Evolutionary conservation across 2,113 vertebrate species (phyloP).

Genomic region (Dromaius novaehollandiae): DNA sequence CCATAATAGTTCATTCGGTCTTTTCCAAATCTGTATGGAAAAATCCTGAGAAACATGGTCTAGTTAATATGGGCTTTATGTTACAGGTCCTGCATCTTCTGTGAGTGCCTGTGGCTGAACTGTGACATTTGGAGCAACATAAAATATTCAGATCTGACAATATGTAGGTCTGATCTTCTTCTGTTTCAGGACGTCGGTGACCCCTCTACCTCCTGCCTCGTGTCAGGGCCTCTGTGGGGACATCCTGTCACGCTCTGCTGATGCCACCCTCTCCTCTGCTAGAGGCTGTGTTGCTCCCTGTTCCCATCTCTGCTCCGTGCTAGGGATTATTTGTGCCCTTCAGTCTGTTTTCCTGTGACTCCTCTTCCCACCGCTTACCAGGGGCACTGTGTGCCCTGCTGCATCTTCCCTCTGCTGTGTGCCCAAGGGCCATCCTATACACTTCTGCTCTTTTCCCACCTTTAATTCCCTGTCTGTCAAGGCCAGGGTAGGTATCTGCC

Average conservation of each 20-base stretch:
- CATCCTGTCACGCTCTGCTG: neutral
- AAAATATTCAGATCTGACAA: neutral
- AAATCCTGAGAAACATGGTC: neutral
- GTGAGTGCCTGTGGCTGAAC: neutral
- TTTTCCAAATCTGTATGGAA: neutral
- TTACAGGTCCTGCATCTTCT: neutral
- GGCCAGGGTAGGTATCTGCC: neutral
- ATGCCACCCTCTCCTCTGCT: neutral
- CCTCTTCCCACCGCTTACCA: neutral
- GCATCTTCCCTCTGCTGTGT: neutral
- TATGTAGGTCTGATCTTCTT: too few relatives aligned
- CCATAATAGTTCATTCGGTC: neutral
- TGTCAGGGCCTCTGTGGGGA: neutral
- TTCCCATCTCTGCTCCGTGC: neutral
- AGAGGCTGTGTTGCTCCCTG: too few relatives aligned
- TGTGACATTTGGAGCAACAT: neutral
- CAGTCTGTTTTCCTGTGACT: accelerated
- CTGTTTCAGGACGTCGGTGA: too few relatives aligned
- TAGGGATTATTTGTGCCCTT: neutral
- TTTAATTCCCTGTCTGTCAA: neutral
- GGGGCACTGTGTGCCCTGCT: neutral
- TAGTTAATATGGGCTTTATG: neutral
- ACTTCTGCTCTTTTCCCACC: neutral
- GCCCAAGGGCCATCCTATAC: too few relatives aligned
- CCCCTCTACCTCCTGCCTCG: neutral